Base-by-base conservation (phyloP, 53 echinoderm and acorn worm genomes). In the Temnopleurus reevesii region DNA sequence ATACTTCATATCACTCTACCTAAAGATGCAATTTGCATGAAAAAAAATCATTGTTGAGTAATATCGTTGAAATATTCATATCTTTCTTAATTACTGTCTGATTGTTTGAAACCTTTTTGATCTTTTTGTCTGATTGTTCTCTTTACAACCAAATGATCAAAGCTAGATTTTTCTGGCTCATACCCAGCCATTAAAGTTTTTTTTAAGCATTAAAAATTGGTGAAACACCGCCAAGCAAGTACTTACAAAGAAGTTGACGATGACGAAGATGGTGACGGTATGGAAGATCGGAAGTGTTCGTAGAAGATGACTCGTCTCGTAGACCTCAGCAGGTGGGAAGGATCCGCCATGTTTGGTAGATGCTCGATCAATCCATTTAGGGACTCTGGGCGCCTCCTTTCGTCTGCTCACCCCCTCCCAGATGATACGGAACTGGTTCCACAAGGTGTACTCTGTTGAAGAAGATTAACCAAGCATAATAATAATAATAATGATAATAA, bases 171-270 rank as follows among this genome's bases (percentile, higher is more conserved):
- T n/a, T n/a, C n/a, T n/a, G n/a, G n/a, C n/a, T n/a, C n/a, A n/a
- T n/a, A n/a, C n/a, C n/a, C n/a, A n/a, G n/a, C n/a, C n/a, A n/a
- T n/a, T n/a, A n/a, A n/a, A n/a, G n/a, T n/a, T n/a, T n/a, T n/a
- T n/a, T n/a, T n/a, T n/a, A n/a, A n/a, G n/a, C n/a, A n/a, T n/a
- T n/a, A n/a, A n/a, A n/a, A n/a, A n/a, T n/a, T n/a, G n/a, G n/a
- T n/a, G n/a, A n/a, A n/a, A n/a, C n/a, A n/a, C n/a, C n/a, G n/a
- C 2, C 47, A 9, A 1, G 47, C 3, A 47, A 44, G 19, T 28
- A 87, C 92, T 89, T 89, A 94, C 95, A 83, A 92, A 92, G 92
- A 89, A 94, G 13, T 85, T 60, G 61, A 94, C 91, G 35, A 94
- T 91, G 24, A 93, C 81, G 59, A 92, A 94, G 43, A 94, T 91